A percentile compares a stretch with the other conserved stretches of the same genome.
These are phyloP conservation scores for Chionomys nivalis DNA, from an alignment of 2,113 vertebrate genomes.

Conservation along the genomic window DNA sequence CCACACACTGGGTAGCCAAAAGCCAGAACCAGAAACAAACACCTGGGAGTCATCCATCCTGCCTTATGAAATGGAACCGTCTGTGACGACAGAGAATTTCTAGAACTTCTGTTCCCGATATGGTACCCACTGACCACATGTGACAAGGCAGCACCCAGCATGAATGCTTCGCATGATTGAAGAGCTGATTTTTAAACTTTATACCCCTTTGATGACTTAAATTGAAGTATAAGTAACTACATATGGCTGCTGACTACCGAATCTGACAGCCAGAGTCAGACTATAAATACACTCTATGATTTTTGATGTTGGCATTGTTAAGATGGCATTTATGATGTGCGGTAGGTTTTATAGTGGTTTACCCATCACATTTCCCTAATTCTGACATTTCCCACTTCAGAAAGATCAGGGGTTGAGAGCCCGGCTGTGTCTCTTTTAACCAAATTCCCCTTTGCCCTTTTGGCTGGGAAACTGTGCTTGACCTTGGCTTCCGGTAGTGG, in stretches of 20 bases:
- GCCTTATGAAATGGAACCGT: not conserved
- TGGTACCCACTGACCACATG: not conserved
- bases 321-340: not conserved
- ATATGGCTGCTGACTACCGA: not conserved
- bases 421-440: not conserved
- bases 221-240: not conserved
- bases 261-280: not conserved
- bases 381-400: slow-evolving; percentile 2
- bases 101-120: too few species aligned
- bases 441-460: slow-evolving; percentile 19
- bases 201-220: slow-evolving; percentile 1
- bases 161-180: not conserved
- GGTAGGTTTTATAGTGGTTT: not conserved
- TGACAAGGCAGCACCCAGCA: too few species aligned
- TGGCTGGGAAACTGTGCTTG: not conserved
- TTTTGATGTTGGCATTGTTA: not conserved
- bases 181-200: not conserved
- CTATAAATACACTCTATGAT: not conserved
- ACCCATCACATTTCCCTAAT: not conserved
- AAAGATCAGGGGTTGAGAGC: not conserved
- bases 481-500: not conserved
- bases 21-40: not conserved
- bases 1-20: not conserved
- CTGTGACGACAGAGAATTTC: not conserved
- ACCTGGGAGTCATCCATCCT: not conserved